A percentile compares a stretch with the other conserved stretches of the same genome.
Conservation (phyloP, 2,888 invertebrate species). For the Gortyna flavago region DNA sequence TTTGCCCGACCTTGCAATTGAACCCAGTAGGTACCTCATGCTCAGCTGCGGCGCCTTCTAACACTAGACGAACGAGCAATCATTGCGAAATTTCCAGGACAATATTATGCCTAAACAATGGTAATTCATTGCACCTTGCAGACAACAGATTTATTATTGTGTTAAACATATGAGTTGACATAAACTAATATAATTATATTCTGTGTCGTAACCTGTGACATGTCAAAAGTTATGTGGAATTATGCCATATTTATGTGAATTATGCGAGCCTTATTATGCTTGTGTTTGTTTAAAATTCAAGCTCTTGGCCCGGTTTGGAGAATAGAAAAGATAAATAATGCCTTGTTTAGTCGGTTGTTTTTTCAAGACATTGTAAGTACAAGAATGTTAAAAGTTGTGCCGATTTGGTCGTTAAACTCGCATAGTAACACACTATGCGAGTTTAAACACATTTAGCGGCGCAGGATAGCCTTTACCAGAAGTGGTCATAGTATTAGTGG, state of each 20-base stretch:
- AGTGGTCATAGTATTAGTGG: too few relatives aligned
- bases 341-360: conserved; percentile 7
- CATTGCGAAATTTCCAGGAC: conserved; percentile 45
- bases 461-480: too few relatives aligned
- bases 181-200: conserved; percentile 47
- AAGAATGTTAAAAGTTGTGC: background rate
- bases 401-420: too few relatives aligned
- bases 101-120: conserved; percentile 42
- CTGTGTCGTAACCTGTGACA: conserved; percentile 51
- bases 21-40: too few relatives aligned
- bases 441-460: too few relatives aligned
- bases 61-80: background rate
- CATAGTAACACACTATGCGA: too few relatives aligned
- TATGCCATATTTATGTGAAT: conserved; percentile 65
- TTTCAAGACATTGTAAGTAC: background rate
- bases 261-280: conserved; percentile 43
- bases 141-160: conserved; percentile 37
- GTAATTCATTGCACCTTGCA: conserved; percentile 65
- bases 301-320: conserved; percentile 28
- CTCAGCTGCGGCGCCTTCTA: too few relatives aligned
- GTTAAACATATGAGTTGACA: conserved; percentile 38
- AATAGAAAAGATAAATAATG: conserved; percentile 37
- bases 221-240: conserved; percentile 64
- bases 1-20: too few relatives aligned
- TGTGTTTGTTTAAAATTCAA: conserved; percentile 31